phyloP scores from a whole-genome alignment of 2,888 invertebrate genomes.

The Strigamia maritima region DNA sequence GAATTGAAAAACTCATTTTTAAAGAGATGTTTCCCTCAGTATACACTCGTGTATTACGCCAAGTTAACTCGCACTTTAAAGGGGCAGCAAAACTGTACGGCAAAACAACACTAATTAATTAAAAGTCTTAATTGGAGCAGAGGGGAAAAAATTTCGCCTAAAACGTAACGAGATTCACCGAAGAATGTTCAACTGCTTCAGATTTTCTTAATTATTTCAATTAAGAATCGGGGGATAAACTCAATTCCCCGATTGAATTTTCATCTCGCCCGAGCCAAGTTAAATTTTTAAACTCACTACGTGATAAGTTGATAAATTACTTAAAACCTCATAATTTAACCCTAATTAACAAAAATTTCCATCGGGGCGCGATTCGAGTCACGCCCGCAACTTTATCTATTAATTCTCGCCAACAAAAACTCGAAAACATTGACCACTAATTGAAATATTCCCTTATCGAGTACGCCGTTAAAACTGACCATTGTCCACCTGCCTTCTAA shows the following conservation, averaged over 20 bases:
- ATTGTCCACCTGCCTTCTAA: not conserved
- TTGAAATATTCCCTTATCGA: slow-evolving; percentile 4
- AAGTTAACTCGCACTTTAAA: not conserved
- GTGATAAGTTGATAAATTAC: not conserved
- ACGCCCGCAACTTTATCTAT: not conserved
- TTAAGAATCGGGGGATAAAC: not conserved
- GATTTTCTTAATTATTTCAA: not conserved
- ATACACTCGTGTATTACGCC: not conserved
- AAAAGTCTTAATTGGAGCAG: no score
- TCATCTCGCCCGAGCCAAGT: not conserved
- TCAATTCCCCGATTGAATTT: not conserved
- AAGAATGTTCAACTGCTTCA: not conserved
- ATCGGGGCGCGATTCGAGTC: not conserved
- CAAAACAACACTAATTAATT: no score
- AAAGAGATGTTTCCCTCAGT: not conserved
- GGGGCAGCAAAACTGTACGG: not conserved
- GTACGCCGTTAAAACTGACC: not conserved
- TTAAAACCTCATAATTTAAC: not conserved
- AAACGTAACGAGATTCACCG: not conserved
- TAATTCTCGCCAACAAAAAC: not conserved
- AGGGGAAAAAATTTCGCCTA: no score
- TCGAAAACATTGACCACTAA: not conserved
- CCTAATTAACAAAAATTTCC: not conserved
- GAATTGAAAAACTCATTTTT: slow-evolving; percentile 10
- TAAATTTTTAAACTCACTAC: not conserved